Evolutionary conservation across 2,888 invertebrate genomes (phyloP).

Genomic region (Diarsia dahlii): DNA sequence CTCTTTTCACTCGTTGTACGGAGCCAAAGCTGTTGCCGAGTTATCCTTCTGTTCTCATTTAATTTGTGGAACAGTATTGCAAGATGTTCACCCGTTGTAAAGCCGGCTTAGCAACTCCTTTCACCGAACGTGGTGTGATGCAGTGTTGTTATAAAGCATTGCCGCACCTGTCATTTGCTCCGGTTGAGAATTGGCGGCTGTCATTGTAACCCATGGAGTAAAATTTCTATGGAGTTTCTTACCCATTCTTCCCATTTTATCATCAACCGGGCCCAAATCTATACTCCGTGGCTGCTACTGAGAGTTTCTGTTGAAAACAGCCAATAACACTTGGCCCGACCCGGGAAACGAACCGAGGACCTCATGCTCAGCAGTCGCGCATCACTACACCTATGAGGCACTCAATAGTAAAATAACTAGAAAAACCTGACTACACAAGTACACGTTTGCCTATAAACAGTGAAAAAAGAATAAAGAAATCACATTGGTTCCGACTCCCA

Average conservation of each 20-base stretch:
- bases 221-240: too few relatives aligned
- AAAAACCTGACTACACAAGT: neutral
- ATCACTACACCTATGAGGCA: too few relatives aligned
- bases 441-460: neutral
- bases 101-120: conserved; percentile 4
- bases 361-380: too few relatives aligned
- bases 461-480: neutral
- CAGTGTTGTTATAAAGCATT: neutral
- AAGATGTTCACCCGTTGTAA: conserved; percentile 16
- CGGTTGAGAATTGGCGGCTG: neutral
- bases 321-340: too few relatives aligned
- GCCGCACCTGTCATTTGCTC: neutral
- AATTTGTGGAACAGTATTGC: neutral
- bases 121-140: neutral
- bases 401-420: neutral
- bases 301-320: too few relatives aligned
- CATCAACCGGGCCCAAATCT: too few relatives aligned
- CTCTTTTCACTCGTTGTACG: neutral
- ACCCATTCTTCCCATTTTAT: too few relatives aligned
- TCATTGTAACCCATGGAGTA: too few relatives aligned
- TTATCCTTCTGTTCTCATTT: neutral
- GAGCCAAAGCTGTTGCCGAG: neutral
- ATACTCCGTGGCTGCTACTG: too few relatives aligned
- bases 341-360: too few relatives aligned
- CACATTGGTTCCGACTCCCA: neutral